Base-by-base conservation (phyloP, 2,113 vertebrate genomes). In the Nycticorax nycticorax region DNA sequence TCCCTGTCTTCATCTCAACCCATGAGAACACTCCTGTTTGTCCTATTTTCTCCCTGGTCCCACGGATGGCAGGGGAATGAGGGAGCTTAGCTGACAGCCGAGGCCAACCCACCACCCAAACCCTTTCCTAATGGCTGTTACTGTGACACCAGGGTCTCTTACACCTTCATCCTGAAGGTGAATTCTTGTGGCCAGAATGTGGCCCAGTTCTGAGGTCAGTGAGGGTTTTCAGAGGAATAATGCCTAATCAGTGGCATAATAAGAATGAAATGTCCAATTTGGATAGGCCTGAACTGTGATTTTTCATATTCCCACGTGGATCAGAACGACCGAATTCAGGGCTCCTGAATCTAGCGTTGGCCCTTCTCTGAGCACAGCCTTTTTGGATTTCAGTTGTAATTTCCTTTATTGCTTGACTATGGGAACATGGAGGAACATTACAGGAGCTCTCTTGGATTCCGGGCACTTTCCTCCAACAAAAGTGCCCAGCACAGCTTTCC, bases 61-160 rank as follows among this genome's bases (percentile, higher is more conserved):
- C 3, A 3, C 28, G 20, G 28, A 10, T 16, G 8, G 1, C 1
- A 0, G 2, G 14, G 13, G 12, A 27, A 39, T 12, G 50, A 77
- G 4, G 43, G 53, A 77, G 19, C 22, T 64, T 19, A 21, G 20
- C 35, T 60, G 75, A 26, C 12, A 6, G 8, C 7, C 3, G 3
- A 30, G 24, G 27, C 21, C 48, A 68, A 21, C 23, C 39, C 28
- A 26, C 41, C 8, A 8, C 39, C 41, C 39, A 41, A 43, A 21
- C 8, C 15, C 32, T 67, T 85, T 67, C 32, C n/a, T 43, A 20
- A 16, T 30, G 60, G 32, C 22, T 8, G 4, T 21, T 62, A 4
- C 66, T 63, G 28, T 57, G 21, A 67, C 14, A 48, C 0, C 23
- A 32, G 35, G 21, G 23, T 52, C 33, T 81, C 39, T 81, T 39